phyloP scores from a whole-genome alignment of 2,888 invertebrate species.

The Melanostoma mellinum region DNA sequence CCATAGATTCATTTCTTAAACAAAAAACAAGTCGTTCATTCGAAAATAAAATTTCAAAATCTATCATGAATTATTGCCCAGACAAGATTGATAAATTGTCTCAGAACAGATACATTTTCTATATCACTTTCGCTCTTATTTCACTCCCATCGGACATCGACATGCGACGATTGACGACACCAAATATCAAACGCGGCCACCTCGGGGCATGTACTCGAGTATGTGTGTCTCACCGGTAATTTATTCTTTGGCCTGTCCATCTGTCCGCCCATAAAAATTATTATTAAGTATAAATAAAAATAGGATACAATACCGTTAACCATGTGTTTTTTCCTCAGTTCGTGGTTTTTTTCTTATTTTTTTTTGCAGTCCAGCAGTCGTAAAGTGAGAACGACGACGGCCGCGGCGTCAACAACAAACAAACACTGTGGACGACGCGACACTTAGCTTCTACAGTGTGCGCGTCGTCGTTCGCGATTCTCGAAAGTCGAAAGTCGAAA shows the following conservation, averaged over 20 bases:
- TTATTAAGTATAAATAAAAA: conserved; percentile 41
- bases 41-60: conserved; percentile 6
- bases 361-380: conserved; percentile 37
- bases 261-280: conserved; percentile 46
- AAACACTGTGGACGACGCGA: conserved; percentile 10
- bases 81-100: conserved; percentile 39
- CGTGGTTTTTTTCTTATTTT: not conserved
- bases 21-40: not conserved
- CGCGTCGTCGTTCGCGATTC: not conserved
- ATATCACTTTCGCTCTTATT: conserved; percentile 56
- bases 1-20: not conserved
- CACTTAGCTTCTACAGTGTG: not conserved
- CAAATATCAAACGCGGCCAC: conserved; percentile 11
- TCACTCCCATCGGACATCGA: conserved; percentile 46
- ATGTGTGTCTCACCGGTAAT: conserved; percentile 59
- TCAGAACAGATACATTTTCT: conserved; percentile 51
- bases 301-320: conserved; percentile 28
- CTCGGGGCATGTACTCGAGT: conserved; percentile 11
- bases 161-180: conserved; percentile 35
- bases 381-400: conserved; percentile 8
- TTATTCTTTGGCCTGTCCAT: conserved; percentile 55
- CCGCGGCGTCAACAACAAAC: conserved; percentile 1
- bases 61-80: conserved; percentile 39
- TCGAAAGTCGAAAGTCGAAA: conserved; percentile 10
- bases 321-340: conserved; percentile 29